Conservation (phyloP, 2,888 invertebrate species). For the Caradrina clavipalpis region DNA sequence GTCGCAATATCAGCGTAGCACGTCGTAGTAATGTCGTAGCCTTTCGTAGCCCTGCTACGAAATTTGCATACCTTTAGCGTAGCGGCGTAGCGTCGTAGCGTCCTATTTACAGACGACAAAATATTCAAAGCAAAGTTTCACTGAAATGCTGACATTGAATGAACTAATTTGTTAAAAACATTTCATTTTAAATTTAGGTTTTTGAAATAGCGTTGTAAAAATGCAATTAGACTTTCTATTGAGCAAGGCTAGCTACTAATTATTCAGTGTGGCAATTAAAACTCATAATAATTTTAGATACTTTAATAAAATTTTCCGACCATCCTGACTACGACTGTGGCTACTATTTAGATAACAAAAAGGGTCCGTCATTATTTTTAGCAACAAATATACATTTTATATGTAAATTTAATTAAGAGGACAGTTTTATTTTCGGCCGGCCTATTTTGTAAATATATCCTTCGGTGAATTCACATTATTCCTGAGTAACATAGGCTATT, state of each 20-base stretch:
- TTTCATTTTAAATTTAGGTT: neutral
- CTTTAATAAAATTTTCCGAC: no score
- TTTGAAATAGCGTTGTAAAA: neutral
- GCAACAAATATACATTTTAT: no score
- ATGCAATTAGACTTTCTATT: neutral
- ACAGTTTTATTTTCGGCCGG: no score
- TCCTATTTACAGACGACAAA: constrained; percentile 29
- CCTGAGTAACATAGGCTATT: no score
- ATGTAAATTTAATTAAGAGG: no score
- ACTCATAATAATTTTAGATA: no score
- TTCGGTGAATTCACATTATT: no score
- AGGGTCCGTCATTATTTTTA: no score
- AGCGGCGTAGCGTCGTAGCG: constrained; percentile 5
- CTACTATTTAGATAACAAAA: no score
- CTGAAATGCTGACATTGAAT: constrained; percentile 3
- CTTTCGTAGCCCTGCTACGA: constrained; percentile 21
- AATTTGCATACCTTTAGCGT: constrained; percentile 37
- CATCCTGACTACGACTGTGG: no score
- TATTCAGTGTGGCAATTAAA: no score
- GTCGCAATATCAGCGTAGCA: constrained; percentile 20
- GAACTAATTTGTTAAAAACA: constrained; percentile 17
- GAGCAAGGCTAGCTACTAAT: neutral
- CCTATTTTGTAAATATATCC: no score
- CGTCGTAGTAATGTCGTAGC: constrained; percentile 24
- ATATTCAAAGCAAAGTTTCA: constrained; percentile 29